Conservation (phyloP, 2,113 vertebrate species). For the Chitala chitala region DNA sequence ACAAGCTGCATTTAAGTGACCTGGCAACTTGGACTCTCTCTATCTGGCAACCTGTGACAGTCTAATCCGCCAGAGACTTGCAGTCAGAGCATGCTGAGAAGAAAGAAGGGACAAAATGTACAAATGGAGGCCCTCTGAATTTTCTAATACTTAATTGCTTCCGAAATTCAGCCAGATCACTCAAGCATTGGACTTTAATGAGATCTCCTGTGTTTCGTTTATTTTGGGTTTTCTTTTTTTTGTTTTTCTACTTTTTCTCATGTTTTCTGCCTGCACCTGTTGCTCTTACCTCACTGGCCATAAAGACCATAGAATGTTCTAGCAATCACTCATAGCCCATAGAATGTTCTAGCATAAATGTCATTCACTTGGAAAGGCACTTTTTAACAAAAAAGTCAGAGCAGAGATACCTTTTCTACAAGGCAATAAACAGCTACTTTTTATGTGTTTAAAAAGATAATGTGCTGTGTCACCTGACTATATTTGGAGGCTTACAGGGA, state of each 20-base stretch:
- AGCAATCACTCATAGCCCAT: not conserved
- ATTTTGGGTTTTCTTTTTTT: not conserved
- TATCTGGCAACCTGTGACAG: slow-evolving; percentile 11
- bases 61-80: not conserved
- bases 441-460: too few species aligned
- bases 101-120: not conserved
- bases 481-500: too few species aligned
- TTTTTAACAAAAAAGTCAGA: too few species aligned
- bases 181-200: slow-evolving; percentile 8
- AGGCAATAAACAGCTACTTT: not conserved
- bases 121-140: not conserved
- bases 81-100: not conserved
- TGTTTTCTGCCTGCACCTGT: slow-evolving; percentile 10
- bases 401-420: too few species aligned
- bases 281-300: not conserved
- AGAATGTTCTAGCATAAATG: not conserved
- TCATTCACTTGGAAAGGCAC: not conserved
- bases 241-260: not conserved
- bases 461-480: too few species aligned
- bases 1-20: too few species aligned
- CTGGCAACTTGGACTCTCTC: too few species aligned
- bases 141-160: slow-evolving; percentile 1
- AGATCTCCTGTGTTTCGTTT: slow-evolving; percentile 10
- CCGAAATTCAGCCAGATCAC: slow-evolving; percentile 14
- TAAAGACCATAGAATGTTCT: slow-evolving; percentile 1